Percentiles rank a stretch among this genome's conserved stretches.
Evolutionary conservation across 2,113 vertebrate species (phyloP).

Genomic region (Leucosticte australis): DNA sequence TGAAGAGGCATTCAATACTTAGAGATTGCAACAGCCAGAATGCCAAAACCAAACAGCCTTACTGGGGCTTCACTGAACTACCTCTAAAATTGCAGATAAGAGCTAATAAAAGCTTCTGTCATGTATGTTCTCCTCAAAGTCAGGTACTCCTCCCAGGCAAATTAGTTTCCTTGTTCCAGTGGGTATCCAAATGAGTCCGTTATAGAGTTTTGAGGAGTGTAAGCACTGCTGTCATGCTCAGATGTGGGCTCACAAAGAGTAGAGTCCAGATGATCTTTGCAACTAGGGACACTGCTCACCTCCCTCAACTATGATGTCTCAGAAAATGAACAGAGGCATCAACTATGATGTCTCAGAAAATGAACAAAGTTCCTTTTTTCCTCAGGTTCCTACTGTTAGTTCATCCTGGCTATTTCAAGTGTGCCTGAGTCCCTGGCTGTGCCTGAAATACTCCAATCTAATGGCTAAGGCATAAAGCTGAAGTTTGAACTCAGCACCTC

Average conservation of each 20-base stretch:
- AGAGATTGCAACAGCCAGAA: neutral
- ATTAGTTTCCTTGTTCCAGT: neutral
- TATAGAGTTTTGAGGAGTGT: neutral
- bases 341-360: neutral
- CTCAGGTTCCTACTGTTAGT: neutral
- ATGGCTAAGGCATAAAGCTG: neutral
- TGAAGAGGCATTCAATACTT: neutral
- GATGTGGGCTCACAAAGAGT: neutral
- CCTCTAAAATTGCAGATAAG: neutral
- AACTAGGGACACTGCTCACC: neutral
- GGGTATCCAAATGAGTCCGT: neutral
- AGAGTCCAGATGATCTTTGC: neutral
- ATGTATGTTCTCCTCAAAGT: neutral
- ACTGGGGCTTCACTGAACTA: neutral
- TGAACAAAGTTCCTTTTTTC: neutral
- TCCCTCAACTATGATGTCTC: neutral
- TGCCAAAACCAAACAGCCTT: neutral
- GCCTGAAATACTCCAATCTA: neutral
- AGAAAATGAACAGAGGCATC: neutral
- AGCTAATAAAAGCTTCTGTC: neutral
- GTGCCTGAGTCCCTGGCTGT: neutral
- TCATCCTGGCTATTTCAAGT: neutral
- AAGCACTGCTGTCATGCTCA: neutral
- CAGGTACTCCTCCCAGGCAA: neutral
- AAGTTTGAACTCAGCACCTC: neutral